Base-by-base conservation (phyloP, 2,888 invertebrate genomes). In the Bedellia somnulentella region DNA sequence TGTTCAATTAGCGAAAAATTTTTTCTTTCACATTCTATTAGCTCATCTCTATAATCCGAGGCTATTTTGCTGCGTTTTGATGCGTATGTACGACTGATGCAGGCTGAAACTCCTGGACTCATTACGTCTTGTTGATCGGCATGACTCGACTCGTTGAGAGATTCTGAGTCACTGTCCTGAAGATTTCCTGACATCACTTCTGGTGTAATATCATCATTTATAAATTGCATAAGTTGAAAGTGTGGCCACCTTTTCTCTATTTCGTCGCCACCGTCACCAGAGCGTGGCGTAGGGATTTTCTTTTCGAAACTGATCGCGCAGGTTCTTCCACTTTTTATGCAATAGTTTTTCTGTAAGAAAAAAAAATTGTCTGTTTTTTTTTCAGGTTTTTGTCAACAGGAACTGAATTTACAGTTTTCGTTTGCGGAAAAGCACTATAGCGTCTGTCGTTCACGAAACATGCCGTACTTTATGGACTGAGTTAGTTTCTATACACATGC, bases 1-100 rank as follows among this genome's bases (percentile, higher is more conserved):
- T 30, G 35, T 23, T 31, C 30, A 29, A 18, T 33, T 31, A 27
- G 27, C 29, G 31, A 34, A 31, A 27, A 36, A 29, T 15, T 34
- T 21, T 12, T 36, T 34, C 23, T 30, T 9, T 15, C 10, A 11
- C 30, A 22, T 32, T 36, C 17, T 16, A 28, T 32, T 4, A 24
- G 24, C 23, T 23, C 9, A n/a, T n/a, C n/a, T n/a, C n/a, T n/a
- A n/a, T n/a, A n/a, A n/a, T n/a, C n/a, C n/a, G n/a, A n/a, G n/a
- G n/a, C n/a, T n/a, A n/a, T n/a, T n/a, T n/a, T n/a, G n/a, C n/a
- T n/a, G n/a, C n/a, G n/a, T n/a, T n/a, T n/a, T n/a, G n/a, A n/a
- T 18, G 8, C 5, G 8, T 18, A 8, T 18, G 8, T 5, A 18
- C 5, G 18, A 8, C 18, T 18, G 5, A 6, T 6, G 5, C 18